A percentile compares a stretch with the other conserved stretches of the same genome.
phyloP scores from a whole-genome alignment of 2,113 vertebrate species.

The Sprattus sprattus region DNA sequence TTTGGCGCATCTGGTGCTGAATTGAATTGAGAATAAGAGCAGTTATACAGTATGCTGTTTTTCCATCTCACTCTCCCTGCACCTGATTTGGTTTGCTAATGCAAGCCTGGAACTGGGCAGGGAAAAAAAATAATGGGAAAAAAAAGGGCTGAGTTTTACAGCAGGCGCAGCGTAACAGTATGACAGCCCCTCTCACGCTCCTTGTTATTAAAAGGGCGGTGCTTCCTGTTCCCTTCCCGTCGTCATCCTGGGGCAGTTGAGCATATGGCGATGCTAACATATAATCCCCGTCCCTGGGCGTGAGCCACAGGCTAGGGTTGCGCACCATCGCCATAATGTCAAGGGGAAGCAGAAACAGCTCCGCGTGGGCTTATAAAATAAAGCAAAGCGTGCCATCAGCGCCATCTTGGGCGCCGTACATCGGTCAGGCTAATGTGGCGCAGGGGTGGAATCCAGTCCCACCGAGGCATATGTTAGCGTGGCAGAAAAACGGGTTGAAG shows the following conservation, averaged over 20 bases:
- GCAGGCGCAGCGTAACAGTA: not conserved
- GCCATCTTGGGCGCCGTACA: constrained; percentile 19
- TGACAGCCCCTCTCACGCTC: not conserved
- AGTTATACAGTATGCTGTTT: not conserved
- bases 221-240: constrained; percentile 60
- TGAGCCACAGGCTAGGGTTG: constrained; percentile 28
- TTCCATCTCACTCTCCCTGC: constrained; percentile 7
- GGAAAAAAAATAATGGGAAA: not conserved
- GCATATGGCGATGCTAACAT: constrained; percentile 59
- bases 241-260: constrained; percentile 55
- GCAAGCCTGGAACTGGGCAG: not conserved
- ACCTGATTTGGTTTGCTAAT: constrained; percentile 17
- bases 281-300: constrained; percentile 43
- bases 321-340: constrained; percentile 32
- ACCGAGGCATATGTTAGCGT: constrained; percentile 23
- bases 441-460: constrained; percentile 26
- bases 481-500: not conserved
- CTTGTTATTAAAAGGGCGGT: constrained; percentile 4
- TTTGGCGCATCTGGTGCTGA: constrained; percentile 2
- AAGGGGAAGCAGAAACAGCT: constrained; percentile 26
- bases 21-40: constrained; percentile 24
- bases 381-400: constrained; percentile 23
- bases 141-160: constrained; percentile 6
- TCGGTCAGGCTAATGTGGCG: not conserved
- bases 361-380: constrained; percentile 20